phyloP scores from a whole-genome alignment of 2,113 vertebrate genomes.

The Pelecanoides urinatrix region DNA sequence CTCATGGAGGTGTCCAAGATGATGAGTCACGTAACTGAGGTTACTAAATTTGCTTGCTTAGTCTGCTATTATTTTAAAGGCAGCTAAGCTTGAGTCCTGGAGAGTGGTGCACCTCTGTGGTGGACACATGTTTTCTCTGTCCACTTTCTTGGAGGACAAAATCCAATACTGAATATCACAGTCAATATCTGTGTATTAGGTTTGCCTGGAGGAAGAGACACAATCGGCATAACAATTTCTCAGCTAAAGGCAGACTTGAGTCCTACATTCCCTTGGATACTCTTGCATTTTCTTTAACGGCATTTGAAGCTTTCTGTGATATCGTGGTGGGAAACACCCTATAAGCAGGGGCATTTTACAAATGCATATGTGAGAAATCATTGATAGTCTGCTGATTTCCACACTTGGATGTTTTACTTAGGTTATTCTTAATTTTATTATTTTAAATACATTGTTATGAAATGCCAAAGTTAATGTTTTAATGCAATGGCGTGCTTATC shows the following conservation, averaged over 20 bases:
- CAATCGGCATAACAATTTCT: accelerated
- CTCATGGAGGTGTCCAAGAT: not conserved
- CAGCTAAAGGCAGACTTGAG: not conserved
- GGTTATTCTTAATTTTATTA: not conserved
- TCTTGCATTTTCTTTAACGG: not conserved
- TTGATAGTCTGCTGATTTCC: not conserved
- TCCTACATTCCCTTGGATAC: not conserved
- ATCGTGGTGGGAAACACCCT: not conserved
- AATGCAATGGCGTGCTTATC: not conserved
- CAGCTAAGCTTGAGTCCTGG: not conserved
- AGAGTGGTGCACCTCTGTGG: not conserved
- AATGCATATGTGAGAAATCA: not conserved
- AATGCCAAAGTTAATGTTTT: conserved; percentile 57
- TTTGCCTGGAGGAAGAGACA: not conserved
- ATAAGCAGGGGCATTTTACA: not conserved
- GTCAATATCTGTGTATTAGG: not conserved
- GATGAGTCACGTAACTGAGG: not conserved
- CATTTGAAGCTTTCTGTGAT: not conserved
- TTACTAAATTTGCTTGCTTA: not conserved
- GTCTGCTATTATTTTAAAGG: not conserved
- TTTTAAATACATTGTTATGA: not conserved
- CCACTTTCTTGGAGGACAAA: not conserved
- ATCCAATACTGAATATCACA: not conserved
- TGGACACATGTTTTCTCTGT: not conserved
- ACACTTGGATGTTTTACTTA: not conserved